Evolutionary conservation across 2,888 invertebrate species (phyloP).

Genomic region (Lobophora halterata): DNA sequence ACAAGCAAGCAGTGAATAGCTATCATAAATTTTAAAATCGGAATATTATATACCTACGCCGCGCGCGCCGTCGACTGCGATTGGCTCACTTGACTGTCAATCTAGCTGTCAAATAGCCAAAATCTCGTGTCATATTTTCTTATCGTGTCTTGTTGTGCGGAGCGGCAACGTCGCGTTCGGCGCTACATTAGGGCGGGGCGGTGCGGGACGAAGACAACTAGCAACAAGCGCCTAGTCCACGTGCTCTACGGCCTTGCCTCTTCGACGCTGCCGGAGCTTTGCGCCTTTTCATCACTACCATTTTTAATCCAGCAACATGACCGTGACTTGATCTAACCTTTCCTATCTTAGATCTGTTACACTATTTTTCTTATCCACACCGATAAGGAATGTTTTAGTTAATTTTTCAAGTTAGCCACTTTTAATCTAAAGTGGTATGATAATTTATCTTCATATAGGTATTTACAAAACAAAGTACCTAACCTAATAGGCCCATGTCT

Average conservation of each 20-base stretch:
- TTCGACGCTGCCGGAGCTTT: slow-evolving; percentile 65
- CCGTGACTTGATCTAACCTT: too few species aligned
- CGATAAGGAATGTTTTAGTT: too few species aligned
- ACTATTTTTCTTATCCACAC: too few species aligned
- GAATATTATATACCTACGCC: too few species aligned
- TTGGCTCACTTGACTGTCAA: too few species aligned
- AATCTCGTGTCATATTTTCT: slow-evolving; percentile 48
- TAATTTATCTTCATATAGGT: too few species aligned
- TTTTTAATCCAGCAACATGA: too few species aligned
- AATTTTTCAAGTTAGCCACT: too few species aligned
- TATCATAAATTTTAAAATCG: slow-evolving; percentile 15
- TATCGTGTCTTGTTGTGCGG: slow-evolving; percentile 42
- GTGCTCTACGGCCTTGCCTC: slow-evolving; percentile 74
- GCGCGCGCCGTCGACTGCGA: slow-evolving; percentile 33
- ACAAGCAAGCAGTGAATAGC: neutral
- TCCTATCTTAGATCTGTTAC: too few species aligned
- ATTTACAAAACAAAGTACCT: too few species aligned
- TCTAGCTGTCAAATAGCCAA: slow-evolving; percentile 46
- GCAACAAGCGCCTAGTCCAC: slow-evolving; percentile 76
- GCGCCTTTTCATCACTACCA: slow-evolving; percentile 57
- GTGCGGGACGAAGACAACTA: slow-evolving; percentile 47
- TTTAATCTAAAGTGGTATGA: too few species aligned
- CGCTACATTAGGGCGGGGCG: slow-evolving; percentile 32
- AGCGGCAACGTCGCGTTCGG: slow-evolving; percentile 69
- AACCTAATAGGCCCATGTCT: too few species aligned